phyloP scores from a whole-genome alignment of 2,113 vertebrate genomes.

The Mus spicilegus region DNA sequence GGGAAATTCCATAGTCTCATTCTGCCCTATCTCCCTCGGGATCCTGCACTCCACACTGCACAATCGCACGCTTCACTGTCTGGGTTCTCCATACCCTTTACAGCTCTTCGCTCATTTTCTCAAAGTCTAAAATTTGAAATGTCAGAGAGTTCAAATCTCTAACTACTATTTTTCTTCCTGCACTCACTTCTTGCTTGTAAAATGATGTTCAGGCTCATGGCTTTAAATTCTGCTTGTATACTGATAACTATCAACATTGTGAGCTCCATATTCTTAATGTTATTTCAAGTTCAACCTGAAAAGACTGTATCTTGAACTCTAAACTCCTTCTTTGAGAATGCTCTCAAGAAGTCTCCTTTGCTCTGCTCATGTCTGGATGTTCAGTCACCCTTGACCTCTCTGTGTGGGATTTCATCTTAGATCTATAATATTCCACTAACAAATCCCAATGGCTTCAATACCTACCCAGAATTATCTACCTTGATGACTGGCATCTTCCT shows the following conservation, averaged over 20 bases:
- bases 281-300: neutral
- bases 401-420: neutral
- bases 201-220: conserved; percentile 21
- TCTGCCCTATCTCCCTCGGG: neutral
- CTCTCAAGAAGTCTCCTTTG: neutral
- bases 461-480: neutral
- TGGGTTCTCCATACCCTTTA: conserved; percentile 46
- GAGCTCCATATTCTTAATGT: neutral
- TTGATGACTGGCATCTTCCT: neutral
- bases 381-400: neutral
- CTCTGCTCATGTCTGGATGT: neutral
- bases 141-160: conserved; percentile 55
- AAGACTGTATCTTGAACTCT: neutral
- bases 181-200: conserved; percentile 36
- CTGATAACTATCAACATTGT: neutral
- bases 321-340: neutral
- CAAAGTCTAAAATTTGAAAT: conserved; percentile 60
- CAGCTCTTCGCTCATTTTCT: conserved; percentile 47
- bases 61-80: neutral
- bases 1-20: neutral
- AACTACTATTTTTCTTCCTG: conserved; percentile 42
- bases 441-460: neutral
- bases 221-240: conserved; percentile 41
- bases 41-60: neutral
- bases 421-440: neutral